Evolutionary conservation across 2,113 vertebrate genomes (phyloP).

Genomic region (Bucco capensis): DNA sequence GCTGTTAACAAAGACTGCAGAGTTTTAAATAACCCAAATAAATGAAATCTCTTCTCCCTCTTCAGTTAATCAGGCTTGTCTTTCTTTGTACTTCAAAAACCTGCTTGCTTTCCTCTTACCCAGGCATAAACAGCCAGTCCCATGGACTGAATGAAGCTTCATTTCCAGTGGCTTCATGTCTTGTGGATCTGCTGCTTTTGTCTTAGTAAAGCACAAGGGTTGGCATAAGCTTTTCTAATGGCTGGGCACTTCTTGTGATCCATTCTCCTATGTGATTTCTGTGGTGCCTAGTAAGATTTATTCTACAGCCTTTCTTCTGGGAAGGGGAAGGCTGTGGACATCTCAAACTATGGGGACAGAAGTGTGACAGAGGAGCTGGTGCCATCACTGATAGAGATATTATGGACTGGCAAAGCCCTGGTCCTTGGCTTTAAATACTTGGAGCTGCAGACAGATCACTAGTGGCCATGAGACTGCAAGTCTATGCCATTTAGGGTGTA

Average conservation of each 20-base stretch:
- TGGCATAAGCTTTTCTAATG: background rate
- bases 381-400: background rate
- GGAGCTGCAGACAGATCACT: background rate
- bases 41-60: background rate
- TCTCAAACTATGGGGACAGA: background rate
- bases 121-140: background rate
- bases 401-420: background rate
- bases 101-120: background rate
- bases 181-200: background rate
- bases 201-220: background rate
- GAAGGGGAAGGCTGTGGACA: background rate
- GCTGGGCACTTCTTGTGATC: background rate
- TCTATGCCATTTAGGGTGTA: background rate
- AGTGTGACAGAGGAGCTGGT: background rate
- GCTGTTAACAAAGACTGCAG: conserved; percentile 9
- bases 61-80: background rate
- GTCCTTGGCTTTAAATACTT: background rate
- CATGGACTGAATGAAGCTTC: background rate
- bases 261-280: background rate
- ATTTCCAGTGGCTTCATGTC: background rate
- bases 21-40: background rate
- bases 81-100: background rate
- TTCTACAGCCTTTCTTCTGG: background rate
- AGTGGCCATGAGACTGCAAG: background rate
- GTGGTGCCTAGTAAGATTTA: background rate